phyloP scores from a whole-genome alignment of 1,140 invertebrate genomes.

The Chironomus tepperi region DNA sequence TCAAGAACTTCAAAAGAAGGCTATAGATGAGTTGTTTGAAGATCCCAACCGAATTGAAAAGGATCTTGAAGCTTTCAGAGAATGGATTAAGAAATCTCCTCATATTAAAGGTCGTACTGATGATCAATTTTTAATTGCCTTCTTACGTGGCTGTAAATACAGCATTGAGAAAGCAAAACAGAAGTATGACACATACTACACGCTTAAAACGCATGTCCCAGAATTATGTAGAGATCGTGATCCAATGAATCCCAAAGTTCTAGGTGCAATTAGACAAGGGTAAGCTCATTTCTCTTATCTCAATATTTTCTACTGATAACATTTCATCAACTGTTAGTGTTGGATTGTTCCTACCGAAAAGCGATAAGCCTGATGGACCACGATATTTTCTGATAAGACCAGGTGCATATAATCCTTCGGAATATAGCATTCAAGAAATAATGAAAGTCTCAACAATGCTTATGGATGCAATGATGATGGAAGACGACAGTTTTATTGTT shows the following conservation, averaged over 20 bases:
- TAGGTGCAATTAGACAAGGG: constrained; percentile 43
- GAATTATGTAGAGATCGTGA: constrained; percentile 43
- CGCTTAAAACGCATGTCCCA: constrained; percentile 47
- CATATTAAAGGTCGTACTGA: constrained; percentile 46
- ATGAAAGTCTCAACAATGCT: constrained; percentile 32
- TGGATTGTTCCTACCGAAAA: constrained; percentile 35
- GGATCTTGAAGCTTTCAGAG: constrained; percentile 47
- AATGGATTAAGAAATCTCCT: constrained; percentile 54
- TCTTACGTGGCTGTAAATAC: constrained; percentile 58
- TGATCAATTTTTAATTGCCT: constrained; percentile 51
- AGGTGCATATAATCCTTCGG: constrained; percentile 35
- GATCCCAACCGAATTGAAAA: constrained; percentile 45
- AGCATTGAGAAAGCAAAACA: constrained; percentile 56
- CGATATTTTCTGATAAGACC: constrained; percentile 44
- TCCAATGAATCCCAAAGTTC: constrained; percentile 32
- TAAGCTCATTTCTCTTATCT: constrained; percentile 30
- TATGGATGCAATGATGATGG: constrained; percentile 31
- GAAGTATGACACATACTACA: constrained; percentile 54
- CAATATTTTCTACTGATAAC: neutral
- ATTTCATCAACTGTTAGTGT: constrained; percentile 28
- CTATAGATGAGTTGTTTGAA: constrained; percentile 50
- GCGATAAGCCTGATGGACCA: constrained; percentile 40
- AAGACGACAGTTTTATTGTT: constrained; percentile 37
- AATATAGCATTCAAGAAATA: constrained; percentile 33
- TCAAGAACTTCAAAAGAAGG: constrained; percentile 42